Conservation (phyloP, 2,888 invertebrate genomes). For the Corbicula japonica region DNA sequence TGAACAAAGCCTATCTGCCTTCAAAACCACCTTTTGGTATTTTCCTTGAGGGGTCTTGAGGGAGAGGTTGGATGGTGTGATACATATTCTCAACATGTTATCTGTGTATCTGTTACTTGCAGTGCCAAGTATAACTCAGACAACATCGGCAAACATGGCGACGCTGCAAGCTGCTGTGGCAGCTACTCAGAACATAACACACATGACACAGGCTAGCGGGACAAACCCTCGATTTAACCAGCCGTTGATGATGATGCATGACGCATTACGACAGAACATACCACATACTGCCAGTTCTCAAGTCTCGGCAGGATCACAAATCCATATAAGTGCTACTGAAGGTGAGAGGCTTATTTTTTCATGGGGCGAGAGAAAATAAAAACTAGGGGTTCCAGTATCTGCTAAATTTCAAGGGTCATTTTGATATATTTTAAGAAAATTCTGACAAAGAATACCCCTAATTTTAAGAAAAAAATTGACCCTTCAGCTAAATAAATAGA, state of each 20-base stretch:
- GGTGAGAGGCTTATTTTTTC: too few species aligned
- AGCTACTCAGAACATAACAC: slow-evolving; percentile 51
- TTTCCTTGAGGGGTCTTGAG: neutral
- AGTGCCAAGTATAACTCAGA: slow-evolving; percentile 68
- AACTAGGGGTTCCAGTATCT: too few species aligned
- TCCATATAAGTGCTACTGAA: slow-evolving; percentile 43
- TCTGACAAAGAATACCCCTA: too few species aligned
- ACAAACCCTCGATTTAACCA: slow-evolving; percentile 53
- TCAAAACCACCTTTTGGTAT: too few species aligned
- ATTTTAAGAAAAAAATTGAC: too few species aligned
- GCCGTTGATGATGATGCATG: slow-evolving; percentile 75
- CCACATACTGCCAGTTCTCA: slow-evolving; percentile 53
- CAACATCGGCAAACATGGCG: slow-evolving; percentile 69
- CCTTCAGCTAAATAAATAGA: too few species aligned
- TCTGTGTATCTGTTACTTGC: slow-evolving; percentile 37
- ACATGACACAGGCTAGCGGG: slow-evolving; percentile 49
- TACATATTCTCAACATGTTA: neutral
- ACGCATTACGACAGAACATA: slow-evolving; percentile 64
- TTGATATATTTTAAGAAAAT: too few species aligned
- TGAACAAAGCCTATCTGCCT: too few species aligned
- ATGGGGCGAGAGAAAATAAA: too few species aligned
- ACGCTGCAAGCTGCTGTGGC: slow-evolving; percentile 76
- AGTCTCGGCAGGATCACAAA: slow-evolving; percentile 25
- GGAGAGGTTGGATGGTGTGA: neutral
- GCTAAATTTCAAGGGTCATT: too few species aligned